Evolutionary conservation across 2,113 vertebrate genomes (phyloP).

Genomic region (Phalacrocorax pelagicus): DNA sequence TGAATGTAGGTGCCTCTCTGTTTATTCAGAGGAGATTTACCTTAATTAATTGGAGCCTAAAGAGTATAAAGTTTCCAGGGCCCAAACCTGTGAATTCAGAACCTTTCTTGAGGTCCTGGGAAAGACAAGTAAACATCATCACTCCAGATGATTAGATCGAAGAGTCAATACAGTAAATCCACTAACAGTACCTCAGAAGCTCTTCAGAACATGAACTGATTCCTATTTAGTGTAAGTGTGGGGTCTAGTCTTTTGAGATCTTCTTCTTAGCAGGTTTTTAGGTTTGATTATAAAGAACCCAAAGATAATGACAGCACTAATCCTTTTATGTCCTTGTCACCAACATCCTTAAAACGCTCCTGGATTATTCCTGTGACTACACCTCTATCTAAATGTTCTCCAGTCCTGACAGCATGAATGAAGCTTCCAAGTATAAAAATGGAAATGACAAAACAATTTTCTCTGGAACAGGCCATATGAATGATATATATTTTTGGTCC

Average conservation of each 20-base stretch:
- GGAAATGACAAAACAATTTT: neutral
- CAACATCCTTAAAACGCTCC: neutral
- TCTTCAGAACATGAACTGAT: neutral
- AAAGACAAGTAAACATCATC: neutral
- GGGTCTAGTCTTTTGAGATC: neutral
- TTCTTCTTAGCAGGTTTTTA: neutral
- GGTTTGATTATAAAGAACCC: neutral
- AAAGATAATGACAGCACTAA: neutral
- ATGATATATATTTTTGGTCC: neutral
- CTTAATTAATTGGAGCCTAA: neutral
- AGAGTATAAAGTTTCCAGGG: neutral
- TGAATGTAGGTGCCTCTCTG: neutral
- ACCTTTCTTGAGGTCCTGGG: neutral
- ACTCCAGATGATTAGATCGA: neutral
- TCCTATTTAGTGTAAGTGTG: neutral
- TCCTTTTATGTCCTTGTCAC: neutral
- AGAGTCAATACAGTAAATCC: neutral
- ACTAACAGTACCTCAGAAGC: neutral
- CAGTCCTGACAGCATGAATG: neutral
- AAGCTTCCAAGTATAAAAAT: neutral
- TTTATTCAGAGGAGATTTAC: neutral
- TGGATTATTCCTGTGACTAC: neutral
- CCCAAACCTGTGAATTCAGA: neutral
- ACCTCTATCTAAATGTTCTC: neutral
- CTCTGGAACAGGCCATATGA: neutral